Evolutionary conservation across 2,797 vertebrate species (phyloP).

Genomic region (Acanthurus leucopareius): DNA sequence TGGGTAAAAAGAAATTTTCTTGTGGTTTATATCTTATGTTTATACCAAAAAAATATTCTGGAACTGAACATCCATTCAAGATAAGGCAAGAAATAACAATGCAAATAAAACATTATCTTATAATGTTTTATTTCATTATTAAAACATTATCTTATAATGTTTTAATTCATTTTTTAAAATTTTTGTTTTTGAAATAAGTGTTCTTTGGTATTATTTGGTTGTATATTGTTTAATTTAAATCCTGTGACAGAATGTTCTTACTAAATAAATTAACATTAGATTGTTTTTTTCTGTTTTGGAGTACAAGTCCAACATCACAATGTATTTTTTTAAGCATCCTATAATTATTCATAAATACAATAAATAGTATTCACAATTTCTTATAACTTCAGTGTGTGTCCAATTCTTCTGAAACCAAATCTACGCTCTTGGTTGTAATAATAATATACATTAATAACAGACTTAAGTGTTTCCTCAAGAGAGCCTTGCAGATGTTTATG

Average conservation of each 20-base stretch:
- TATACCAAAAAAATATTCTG: neutral
- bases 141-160: neutral
- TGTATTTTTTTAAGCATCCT: too few species aligned
- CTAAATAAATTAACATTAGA: too few species aligned
- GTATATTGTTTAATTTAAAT: too few species aligned
- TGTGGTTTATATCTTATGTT: neutral
- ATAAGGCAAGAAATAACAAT: neutral
- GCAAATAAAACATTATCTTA: neutral
- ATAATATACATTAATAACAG: neutral
- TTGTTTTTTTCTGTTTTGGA: too few species aligned
- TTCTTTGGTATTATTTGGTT: too few species aligned
- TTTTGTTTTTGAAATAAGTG: too few species aligned
- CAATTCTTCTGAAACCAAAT: neutral
- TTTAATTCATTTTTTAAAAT: too few species aligned
- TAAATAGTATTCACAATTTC: neutral
- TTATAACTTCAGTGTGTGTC: neutral
- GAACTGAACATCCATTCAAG: neutral
- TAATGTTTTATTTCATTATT: too few species aligned
- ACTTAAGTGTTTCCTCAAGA: neutral
- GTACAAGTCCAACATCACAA: too few species aligned
- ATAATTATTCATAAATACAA: neutral
- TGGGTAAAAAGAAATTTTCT: neutral
- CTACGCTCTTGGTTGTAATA: neutral
- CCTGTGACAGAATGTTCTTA: too few species aligned
- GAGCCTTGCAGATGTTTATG: neutral